These are phyloP conservation scores for Coleophora deauratella DNA, from an alignment of 2,888 invertebrate genomes.

Conservation along the genomic window DNA sequence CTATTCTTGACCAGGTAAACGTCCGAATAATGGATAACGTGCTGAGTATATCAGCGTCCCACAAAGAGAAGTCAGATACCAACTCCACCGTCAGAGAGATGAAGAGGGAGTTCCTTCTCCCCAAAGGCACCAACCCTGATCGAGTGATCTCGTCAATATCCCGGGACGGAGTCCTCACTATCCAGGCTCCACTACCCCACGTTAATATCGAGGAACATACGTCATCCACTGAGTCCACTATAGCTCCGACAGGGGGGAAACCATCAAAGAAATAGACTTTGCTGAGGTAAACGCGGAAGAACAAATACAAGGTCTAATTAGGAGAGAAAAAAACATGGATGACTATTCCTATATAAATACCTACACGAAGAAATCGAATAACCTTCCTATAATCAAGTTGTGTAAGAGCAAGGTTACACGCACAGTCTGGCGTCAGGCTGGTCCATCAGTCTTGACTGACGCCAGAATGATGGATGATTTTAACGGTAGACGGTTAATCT, in stretches of 20 bases:
- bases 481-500: too few relatives aligned
- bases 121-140: conserved; percentile 92
- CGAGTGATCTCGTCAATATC: conserved; percentile 90
- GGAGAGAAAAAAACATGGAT: neutral
- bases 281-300: too few relatives aligned
- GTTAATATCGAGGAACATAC: neutral
- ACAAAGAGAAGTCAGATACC: conserved; percentile 92
- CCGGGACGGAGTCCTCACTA: conserved; percentile 93
- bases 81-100: conserved; percentile 93
- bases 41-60: conserved; percentile 88
- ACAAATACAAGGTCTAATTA: neutral
- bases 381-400: too few relatives aligned
- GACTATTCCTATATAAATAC: too few relatives aligned
- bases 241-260: neutral
- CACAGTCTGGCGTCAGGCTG: too few relatives aligned
- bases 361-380: too few relatives aligned
- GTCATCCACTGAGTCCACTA: neutral
- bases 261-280: neutral
- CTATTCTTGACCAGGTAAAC: conserved; percentile 26
- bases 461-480: too few relatives aligned
- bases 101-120: conserved; percentile 92
- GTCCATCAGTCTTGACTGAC: too few relatives aligned
- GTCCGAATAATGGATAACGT: conserved; percentile 30
- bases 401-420: too few relatives aligned
- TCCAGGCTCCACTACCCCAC: conserved; percentile 89